Percentiles rank a stretch among this genome's conserved stretches.
These are phyloP conservation scores for Cyanocitta stelleri DNA, from an alignment of 2,113 vertebrate genomes.

Conservation along the genomic window DNA sequence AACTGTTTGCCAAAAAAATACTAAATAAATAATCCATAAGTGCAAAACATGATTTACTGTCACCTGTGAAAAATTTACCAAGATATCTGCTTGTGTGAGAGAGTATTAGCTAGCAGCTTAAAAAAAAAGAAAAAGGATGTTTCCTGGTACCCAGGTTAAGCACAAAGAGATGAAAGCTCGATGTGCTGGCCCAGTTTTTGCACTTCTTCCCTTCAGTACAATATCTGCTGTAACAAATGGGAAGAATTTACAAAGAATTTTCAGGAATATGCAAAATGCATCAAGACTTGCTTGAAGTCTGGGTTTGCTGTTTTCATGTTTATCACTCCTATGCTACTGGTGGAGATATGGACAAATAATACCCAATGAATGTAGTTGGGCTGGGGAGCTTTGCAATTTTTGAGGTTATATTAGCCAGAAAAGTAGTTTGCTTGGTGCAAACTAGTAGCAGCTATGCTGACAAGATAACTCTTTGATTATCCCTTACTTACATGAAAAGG, in stretches of 20 bases:
- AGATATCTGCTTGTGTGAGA: neutral
- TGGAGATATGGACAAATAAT: neutral
- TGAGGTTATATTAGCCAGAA: neutral
- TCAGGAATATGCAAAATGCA: neutral
- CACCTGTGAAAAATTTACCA: neutral
- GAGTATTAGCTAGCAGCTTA: neutral
- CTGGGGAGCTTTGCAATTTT: neutral
- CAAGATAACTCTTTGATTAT: neutral
- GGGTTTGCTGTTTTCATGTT: neutral
- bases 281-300: neutral
- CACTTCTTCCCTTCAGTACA: neutral
- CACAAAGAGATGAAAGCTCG: neutral
- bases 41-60: neutral
- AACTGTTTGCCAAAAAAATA: neutral
- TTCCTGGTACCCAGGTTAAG: neutral
- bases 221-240: accelerated
- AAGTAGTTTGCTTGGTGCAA: neutral
- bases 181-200: neutral
- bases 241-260: neutral
- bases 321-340: neutral
- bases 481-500: neutral
- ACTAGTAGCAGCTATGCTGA: neutral
- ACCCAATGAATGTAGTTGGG: neutral
- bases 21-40: neutral
- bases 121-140: neutral